Base-by-base conservation (phyloP, 2,888 invertebrate genomes). In the Macropis europaea region DNA sequence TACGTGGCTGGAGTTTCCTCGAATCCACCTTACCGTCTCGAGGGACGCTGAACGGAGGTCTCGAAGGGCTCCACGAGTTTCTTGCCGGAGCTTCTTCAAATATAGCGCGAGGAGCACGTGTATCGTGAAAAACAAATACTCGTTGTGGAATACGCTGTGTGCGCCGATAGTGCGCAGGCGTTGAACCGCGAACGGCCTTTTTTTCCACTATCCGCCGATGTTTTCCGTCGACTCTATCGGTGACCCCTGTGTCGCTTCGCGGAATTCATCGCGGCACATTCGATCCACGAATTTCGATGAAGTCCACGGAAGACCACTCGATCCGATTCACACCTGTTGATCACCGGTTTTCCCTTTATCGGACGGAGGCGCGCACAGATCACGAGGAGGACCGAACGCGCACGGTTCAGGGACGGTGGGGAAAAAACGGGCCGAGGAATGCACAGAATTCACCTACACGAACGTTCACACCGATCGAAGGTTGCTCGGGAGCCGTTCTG, bases 81-180 rank as follows among this genome's bases (percentile, higher is more conserved):
- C 54, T 30, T 28, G 26, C 34, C 24, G 26, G 13, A 30, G 24
- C 38, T 11, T 54, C 42, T 24, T 59, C 62, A 74, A 77, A 74
- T 77, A 74, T 74, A 68, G 54, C 22, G 17, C 7, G 42, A 34
- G 50, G 26, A 64, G 38, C 78, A 73, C 78, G 76, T 60, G 77
- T 57, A 45, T 42, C 68, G 48, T 50, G 59, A 45, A 38, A 77
- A 76, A 63, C 61, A 74, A 75, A 68, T 68, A 66, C 63, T 26
- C 26, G 36, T 28, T 9, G 50, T 15, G 34, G 50, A 60, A 53
- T 36, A 19, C 50, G 40, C 17, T 11, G 42, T 9, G 11, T 6
- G 7, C 34, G 17, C 15, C 34, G 77, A 62, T 64, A 64, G 40
- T 19, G 30, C 15, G 13, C 13, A 76, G 66, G 50, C 78, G 66